phyloP scores from a whole-genome alignment of 2,113 vertebrate species.

The Asarcornis scutulata region DNA sequence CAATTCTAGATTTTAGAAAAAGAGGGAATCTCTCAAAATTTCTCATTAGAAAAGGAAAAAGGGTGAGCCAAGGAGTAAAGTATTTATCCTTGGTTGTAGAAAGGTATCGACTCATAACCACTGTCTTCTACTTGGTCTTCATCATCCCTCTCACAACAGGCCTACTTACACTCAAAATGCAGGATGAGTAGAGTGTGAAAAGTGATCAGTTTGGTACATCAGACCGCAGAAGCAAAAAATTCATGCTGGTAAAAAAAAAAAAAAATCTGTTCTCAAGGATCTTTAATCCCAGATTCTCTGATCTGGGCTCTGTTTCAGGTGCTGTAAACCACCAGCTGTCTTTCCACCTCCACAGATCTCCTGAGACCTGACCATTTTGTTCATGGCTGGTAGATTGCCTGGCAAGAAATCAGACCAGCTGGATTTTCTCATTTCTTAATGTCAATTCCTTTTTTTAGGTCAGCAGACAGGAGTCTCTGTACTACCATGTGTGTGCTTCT shows the following conservation, averaged over 20 bases:
- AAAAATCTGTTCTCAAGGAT: neutral
- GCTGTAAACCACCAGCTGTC: constrained; percentile 48
- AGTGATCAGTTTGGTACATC: neutral
- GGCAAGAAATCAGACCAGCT: constrained; percentile 60
- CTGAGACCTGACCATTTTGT: constrained; percentile 6
- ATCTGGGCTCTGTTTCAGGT: constrained; percentile 45
- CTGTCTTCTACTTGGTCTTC: neutral
- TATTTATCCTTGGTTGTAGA: neutral
- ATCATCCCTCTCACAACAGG: neutral
- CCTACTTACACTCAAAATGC: neutral
- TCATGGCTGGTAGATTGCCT: constrained; percentile 51
- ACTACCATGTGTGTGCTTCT: neutral
- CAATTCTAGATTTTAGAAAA: neutral
- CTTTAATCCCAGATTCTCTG: neutral
- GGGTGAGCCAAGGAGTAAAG: neutral
- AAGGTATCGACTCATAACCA: neutral
- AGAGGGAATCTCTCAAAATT: neutral
- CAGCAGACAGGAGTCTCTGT: constrained; percentile 38
- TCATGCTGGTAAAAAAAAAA: neutral
- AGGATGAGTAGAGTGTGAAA: neutral
- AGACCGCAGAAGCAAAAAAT: neutral
- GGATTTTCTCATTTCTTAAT: constrained; percentile 57
- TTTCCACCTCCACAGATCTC: constrained; percentile 42
- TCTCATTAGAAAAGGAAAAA: neutral
- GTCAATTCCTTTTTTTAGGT: constrained; percentile 45